Evolutionary conservation across 1,140 invertebrate genomes (phyloP), one percentile per base, ranked within the genome.

Genomic region (Chironomus tepperi): DNA sequence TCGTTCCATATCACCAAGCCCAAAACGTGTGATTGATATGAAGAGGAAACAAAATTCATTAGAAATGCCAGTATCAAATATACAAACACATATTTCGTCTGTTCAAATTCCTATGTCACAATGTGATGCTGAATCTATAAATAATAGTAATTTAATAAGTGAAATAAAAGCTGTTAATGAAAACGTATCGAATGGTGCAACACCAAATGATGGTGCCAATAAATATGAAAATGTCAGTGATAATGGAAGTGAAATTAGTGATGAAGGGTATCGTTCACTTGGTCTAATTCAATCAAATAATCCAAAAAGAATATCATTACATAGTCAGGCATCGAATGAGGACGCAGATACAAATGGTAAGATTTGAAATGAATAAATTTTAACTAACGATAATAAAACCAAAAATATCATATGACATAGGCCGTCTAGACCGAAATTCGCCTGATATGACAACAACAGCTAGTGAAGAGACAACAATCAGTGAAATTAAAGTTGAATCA

Each of bases 161-260:
- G 73, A 73, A 74, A 57, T 81, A 1, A 75, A 77, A 18, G 73
- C 74, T n/a, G 70, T 65, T 3, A 72, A 21, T 10, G 47, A 81
- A 76, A 73, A 74, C 43, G 15, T 74, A 10, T 43, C 76, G 75
- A 74, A 73, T 76, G 0, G 81, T 81, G 74, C 81, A 82, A 0
- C 79, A 79, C 2, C 83, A 43, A 82, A 80, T 24, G 80, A 83
- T 16, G 82, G 79, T 9, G 82, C 76, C 12, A 76, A 78, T 73
- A 81, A 83, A 74, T 83, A 83, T 65, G 84, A 87, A 75, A 85
- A 88, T 73, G 88, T 91, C 75, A 92, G 90, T 75, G 93, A 94
- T 80, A 93, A 92, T 77, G 91, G 92, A 3, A 93, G 92, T 75
- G 92, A 94, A 80, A 91, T 94, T 18, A 93, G 92, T 65, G 93